Evolutionary conservation across 2,113 vertebrate genomes (phyloP), one percentile per base, ranked within the genome.

Genomic region (Boulengeromyrus knoepffleri): DNA sequence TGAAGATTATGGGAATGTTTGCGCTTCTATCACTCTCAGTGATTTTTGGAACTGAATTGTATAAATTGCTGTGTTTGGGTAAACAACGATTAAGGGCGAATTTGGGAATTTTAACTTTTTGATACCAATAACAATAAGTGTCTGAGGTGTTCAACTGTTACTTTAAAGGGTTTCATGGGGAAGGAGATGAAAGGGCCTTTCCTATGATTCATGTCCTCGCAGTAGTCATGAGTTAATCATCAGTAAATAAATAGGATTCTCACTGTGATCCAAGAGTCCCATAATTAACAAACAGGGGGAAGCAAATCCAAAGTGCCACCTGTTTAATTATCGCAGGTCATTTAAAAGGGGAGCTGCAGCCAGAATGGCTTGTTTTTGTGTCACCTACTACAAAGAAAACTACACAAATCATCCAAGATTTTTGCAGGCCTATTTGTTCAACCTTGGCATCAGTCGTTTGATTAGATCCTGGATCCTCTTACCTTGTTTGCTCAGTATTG

Each of bases 401-500:
- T 36, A 36, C 31, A 77, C 70, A 39, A 17, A 77, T 39, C 70
- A 39, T 39, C 70, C 70, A 77, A 77, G 80, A 19, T 46, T 9
- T 87, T 49, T 53, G 49, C 52, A 31, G 31, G 47, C 46, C 45
- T 87, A 4, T 53, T 87, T 15, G 85, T 27, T 36, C 49, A 31
- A 87, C 21, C 49, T 15, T 12, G 10, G n/a, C 85, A 36, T 12
- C 10, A 15, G 21, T 24, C 80, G 3, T 84, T 45, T 19, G 36
- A 52, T 87, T 27, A 53, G 49, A 47, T 52, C 47, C 13, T 84
- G 36, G 47, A 1, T 50, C 21, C 42, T 15, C 15, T 42, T 70
- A 96, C 96, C 95, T 93, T 7, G 89, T 92, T 49, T 89, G 88
- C 80, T 96, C 95, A 31, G 96, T 93, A 1, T 96, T 36, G 70